Base-by-base conservation (phyloP, 2,113 vertebrate species). In the Tachycineta bicolor region DNA sequence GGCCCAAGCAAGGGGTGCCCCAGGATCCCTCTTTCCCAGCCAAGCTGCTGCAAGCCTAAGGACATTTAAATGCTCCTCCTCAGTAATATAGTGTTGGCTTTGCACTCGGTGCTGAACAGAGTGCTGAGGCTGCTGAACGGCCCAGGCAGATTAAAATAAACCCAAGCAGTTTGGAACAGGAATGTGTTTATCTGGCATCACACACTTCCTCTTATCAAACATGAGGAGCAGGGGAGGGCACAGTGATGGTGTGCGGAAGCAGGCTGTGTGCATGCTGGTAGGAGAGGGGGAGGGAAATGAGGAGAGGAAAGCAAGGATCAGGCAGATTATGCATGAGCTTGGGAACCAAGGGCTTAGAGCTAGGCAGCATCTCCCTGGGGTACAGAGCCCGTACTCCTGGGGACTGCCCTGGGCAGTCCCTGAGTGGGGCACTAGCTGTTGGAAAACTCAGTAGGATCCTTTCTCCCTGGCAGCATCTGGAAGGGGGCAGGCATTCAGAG, bases 71-170 rank as follows among this genome's bases (percentile, higher is more conserved):
- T 69, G 71, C 71, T 89, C 80, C 85, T 87, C 87, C 87, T 59
- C 83, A 63, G 44, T 86, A 80, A 95, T 77, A 73, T 1, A 89
- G 28, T 44, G 79, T 70, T 87, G 92, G 92, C 87, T 94, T 80
- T 95, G 94, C 59, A 59, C 65, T 94, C 76, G 0, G 76, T 71
- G 85, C 76, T 71, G 90, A 91, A 18, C 82, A 90, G 93, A 97
- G 90, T 94, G 96, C 97, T 97, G 95, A 97, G 93, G 93, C 97
- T 97, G 98, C 96, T 97, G 97, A 98, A 98, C 97, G 97, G 98
- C 98, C 98, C 98, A 98, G 96, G 98, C 97, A 85, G 97, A 98
- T 97, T 95, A 96, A 97, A 97, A 97, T 94, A 96, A 98, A 97
- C 97, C 97, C 97, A 97, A 97, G 98, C 98, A 97, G 96, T 97